A percentile compares a stretch with the other conserved stretches of the same genome.
Conservation (phyloP, 2,888 invertebrate genomes). For the Megalurothrips usitatus region DNA sequence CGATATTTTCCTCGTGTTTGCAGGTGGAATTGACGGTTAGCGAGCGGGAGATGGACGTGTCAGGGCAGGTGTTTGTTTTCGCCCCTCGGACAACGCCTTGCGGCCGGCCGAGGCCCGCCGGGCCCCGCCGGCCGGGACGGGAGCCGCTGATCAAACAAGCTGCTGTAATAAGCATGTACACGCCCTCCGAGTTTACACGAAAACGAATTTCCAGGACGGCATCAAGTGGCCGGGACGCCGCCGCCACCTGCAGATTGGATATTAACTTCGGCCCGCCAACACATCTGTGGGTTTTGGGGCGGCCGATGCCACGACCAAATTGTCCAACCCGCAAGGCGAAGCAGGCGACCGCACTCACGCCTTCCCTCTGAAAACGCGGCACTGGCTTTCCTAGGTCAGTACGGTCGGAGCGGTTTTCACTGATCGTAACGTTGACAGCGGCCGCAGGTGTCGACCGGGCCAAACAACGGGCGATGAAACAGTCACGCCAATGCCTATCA, state of each 20-base stretch:
- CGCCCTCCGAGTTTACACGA: conserved; percentile 8
- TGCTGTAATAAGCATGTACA: conserved; percentile 23
- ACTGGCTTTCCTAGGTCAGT: no score
- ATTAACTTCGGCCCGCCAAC: neutral
- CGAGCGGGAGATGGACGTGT: conserved; percentile 8
- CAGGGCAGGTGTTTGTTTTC: conserved; percentile 24
- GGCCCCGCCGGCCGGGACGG: neutral
- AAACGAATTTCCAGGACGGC: neutral
- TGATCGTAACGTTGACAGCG: no score
- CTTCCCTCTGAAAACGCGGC: no score
- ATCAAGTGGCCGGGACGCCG: neutral
- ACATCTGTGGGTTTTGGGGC: neutral
- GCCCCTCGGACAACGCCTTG: conserved; percentile 13
- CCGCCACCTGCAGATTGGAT: conserved; percentile 5
- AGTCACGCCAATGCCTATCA: no score
- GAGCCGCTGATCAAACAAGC: conserved; percentile 19
- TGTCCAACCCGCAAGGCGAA: neutral
- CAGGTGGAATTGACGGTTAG: conserved; percentile 19
- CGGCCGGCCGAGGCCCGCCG: neutral
- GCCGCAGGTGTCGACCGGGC: no score
- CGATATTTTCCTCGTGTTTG: conserved; percentile 1
- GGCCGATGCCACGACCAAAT: neutral
- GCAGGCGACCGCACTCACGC: neutral
- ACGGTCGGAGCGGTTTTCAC: no score
- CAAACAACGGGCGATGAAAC: no score